Evolutionary conservation across 2,888 invertebrate genomes (phyloP).

Genomic region (Cylindroiulus punctatus): DNA sequence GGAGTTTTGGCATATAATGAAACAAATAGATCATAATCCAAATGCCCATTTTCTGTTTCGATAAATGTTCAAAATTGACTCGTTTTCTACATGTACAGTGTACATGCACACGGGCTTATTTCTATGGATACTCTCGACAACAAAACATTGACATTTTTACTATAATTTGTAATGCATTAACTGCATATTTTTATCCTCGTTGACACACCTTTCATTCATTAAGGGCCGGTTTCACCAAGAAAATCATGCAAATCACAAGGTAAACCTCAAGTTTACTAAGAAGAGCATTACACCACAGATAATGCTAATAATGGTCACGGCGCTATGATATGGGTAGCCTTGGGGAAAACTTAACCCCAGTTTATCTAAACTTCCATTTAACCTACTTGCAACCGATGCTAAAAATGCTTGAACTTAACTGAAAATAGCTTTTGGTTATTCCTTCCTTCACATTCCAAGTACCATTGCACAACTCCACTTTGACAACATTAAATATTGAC

Average conservation of each 20-base stretch:
- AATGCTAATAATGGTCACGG: too few species aligned
- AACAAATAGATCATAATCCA: conserved; percentile 11
- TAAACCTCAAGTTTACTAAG: too few species aligned
- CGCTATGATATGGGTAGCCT: too few species aligned
- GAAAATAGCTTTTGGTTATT: neutral
- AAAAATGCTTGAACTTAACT: neutral
- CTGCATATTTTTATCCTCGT: neutral
- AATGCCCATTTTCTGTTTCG: conserved; percentile 16
- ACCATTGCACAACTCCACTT: neutral
- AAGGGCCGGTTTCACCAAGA: too few species aligned
- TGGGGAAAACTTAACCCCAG: too few species aligned
- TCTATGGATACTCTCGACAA: neutral
- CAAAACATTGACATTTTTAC: neutral
- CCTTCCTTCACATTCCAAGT: neutral
- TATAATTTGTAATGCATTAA: neutral
- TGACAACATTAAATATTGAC: conserved; percentile 8
- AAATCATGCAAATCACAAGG: too few species aligned
- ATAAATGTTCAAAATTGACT: conserved; percentile 6
- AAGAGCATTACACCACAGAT: too few species aligned
- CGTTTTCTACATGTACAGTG: neutral
- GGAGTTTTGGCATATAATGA: neutral
- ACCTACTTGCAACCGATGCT: too few species aligned
- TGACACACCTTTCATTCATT: neutral
- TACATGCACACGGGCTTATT: neutral
- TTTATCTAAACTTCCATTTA: too few species aligned